phyloP scores from a whole-genome alignment of 2,113 vertebrate species.

The Phrynosoma platyrhinos region DNA sequence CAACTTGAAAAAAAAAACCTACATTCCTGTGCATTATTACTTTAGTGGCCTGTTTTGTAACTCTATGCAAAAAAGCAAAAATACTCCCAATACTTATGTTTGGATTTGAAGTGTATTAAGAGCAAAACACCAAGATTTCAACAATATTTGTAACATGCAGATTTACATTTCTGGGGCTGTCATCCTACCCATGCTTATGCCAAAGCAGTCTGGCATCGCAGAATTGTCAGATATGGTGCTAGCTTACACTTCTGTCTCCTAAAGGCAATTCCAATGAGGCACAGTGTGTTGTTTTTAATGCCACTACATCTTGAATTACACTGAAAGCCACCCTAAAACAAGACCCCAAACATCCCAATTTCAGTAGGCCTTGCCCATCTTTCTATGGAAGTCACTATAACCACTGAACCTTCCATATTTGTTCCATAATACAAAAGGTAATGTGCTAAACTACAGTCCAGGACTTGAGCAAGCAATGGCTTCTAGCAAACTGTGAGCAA shows the following conservation, averaged over 20 bases:
- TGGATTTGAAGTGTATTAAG: background rate
- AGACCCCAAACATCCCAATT: background rate
- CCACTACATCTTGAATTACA: background rate
- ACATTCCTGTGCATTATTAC: background rate
- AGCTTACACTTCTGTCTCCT: background rate
- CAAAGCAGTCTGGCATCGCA: background rate
- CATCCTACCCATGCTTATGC: background rate
- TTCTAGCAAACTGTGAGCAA: background rate
- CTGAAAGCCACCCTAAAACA: background rate
- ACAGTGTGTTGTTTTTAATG: background rate
- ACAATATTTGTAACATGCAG: slow-evolving; percentile 1
- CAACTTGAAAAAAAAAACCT: background rate
- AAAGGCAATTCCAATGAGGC: background rate
- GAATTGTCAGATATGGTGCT: too few relatives aligned
- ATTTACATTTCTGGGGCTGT: background rate
- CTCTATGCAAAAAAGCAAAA: background rate
- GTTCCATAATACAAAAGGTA: background rate
- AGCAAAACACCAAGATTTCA: slow-evolving; percentile 25
- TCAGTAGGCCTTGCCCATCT: background rate
- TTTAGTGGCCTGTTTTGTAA: background rate
- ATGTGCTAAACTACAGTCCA: background rate
- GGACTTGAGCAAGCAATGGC: background rate
- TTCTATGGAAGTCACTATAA: background rate
- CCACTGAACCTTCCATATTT: background rate
- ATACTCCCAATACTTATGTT: background rate